Evolutionary conservation across 1,140 invertebrate genomes (phyloP), one percentile per base, ranked within the genome.

Genomic region (Cyclargus thomasi): DNA sequence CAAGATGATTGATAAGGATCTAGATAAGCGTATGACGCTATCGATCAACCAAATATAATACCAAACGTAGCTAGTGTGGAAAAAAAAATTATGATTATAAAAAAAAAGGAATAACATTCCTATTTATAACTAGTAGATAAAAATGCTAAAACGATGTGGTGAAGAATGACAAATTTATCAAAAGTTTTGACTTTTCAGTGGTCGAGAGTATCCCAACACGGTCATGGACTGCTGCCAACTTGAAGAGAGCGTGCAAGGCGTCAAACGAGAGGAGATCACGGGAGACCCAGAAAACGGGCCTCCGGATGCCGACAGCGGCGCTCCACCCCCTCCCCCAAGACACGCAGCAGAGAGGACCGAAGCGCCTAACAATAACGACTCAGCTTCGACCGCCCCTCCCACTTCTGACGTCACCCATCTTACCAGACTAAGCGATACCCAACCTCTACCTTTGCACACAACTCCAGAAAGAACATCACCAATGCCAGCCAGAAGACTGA

Each of bases 171-270:
- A n/a, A 29, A 17, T 47, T 14, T 29, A 23, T 39, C 39, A 21
- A 62, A 65, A 47, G 53, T 35, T 18, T 6, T 20, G n/a, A 10
- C 11, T 20, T 93, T 92, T n/a, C 92, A 98, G 97, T 91, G 96
- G 96, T 69, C 93, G 96, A 62, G 97, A 98, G 85, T 97, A 96
- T 78, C 95, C 95, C 74, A 96, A 97, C 85, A 92, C 97, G 47
- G 95, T 98, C 53, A 95, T 98, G 94, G 97, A 98, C 86, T 95
- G 95, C 80, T 97, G 96, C 83, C 97, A 98, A 90, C 84, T 98
- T 79, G 95, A 97, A 80, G 95, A 96, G 70, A 95, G 93, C 69
- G 93, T 94, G 18, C 94, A 94, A 83, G 93, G 93, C 73, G 94
- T 94, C 8, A 97, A 97, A 80, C 91, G 95, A 70, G 96, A 97